Base-by-base conservation (phyloP, 1,140 invertebrate genomes). In the Euborellia annulipes region DNA sequence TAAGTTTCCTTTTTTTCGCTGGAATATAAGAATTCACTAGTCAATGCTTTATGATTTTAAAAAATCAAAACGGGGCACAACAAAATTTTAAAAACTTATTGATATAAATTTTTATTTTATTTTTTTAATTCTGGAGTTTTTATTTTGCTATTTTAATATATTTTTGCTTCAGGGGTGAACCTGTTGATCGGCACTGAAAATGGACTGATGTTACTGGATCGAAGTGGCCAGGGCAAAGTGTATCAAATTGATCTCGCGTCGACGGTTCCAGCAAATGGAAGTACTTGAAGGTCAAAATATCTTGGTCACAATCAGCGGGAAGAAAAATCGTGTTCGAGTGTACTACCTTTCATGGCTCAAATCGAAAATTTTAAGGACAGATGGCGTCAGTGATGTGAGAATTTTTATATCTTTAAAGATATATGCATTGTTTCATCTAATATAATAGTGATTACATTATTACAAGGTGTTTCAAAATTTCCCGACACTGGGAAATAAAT, bases 231-330 rank as follows among this genome's bases (percentile, higher is more conserved):
- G 69, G 95, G 95, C 37, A 98, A 99, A 73, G 94, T 98, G n/a
- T 99, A 99, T 67, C 93, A 97, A n/a, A 58, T 69, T 99, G 55
- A 98, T 99, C 57, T 96, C 86, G 50, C 72, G 95, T 59, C 77
- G 96, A 58, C 75, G 93, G 51, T 99, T 99, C 69, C 92, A 97
- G 60, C 96, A 99, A 68, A 98, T 99, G 94, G 94, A 98, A 68
- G 95, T 98, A 34, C 71, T 99, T 48, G 96, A 98, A 71, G 93
- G 93, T 45, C 95, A 99, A 67, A 99, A 99, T 67, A 99, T 99
- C 61, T 72, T 99, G 48, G 92, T 99, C 18, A 99, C 96, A 27
- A 94, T 99, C 54, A 96, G 91, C 37, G 96, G 96, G 11, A 97
- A 98, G 68, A 98, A 98, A 65, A 96, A 96, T 69, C 79, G 95